Percentiles rank a stretch among this genome's conserved stretches.
phyloP scores from a whole-genome alignment of 2,888 invertebrate genomes.

The Lapara coniferarum region DNA sequence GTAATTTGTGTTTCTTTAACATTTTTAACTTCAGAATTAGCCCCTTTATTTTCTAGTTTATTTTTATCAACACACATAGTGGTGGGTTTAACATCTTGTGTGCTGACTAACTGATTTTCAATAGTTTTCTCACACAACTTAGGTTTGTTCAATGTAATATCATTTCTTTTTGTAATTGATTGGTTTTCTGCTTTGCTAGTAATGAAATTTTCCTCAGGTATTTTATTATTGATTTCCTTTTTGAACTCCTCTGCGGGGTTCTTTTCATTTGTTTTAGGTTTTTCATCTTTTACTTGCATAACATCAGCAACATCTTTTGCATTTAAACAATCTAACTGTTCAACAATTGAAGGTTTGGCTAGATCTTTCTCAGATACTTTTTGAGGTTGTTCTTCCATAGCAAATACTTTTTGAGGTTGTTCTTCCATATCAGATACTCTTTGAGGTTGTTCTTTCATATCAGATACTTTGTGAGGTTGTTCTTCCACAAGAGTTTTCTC shows the following conservation, averaged over 20 bases:
- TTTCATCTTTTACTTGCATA: neutral
- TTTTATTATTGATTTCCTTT: slow-evolving; percentile 7
- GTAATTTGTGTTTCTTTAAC: neutral
- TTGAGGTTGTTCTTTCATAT: neutral
- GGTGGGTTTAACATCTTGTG: neutral
- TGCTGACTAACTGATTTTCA: too few species aligned
- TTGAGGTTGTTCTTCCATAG: neutral
- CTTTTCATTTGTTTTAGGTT: neutral
- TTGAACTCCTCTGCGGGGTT: neutral
- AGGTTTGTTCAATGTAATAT: neutral
- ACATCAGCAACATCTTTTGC: neutral
- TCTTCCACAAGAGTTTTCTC: neutral
- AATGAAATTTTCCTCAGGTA: neutral
- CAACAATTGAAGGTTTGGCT: slow-evolving; percentile 33
- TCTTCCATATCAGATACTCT: slow-evolving; percentile 3
- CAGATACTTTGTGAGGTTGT: neutral
- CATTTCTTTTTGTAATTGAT: neutral
- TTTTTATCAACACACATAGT: slow-evolving; percentile 20
- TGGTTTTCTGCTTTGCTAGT: slow-evolving; percentile 6
- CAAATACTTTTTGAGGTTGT: neutral
- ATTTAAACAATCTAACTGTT: slow-evolving; percentile 41
- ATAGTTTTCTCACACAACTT: neutral
- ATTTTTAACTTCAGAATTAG: neutral
- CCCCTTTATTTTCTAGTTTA: slow-evolving; percentile 28
- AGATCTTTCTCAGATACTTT: slow-evolving; percentile 31